These are phyloP conservation scores for Agapornis canus DNA, from an alignment of 2,797 vertebrate genomes.

Conservation along the genomic window DNA sequence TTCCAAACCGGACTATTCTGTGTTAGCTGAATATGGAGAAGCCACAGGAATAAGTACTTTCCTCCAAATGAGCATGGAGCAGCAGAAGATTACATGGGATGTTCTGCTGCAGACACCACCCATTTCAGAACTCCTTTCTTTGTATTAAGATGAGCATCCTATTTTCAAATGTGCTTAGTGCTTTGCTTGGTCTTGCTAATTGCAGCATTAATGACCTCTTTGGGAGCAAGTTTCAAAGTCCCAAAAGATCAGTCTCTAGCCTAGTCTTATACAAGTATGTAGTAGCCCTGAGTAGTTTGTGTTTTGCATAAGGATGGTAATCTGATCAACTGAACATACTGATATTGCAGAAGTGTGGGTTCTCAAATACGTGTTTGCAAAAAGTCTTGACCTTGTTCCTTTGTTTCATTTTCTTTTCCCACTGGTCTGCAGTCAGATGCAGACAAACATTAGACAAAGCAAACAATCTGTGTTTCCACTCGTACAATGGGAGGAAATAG, in stretches of 20 bases:
- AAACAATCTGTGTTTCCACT: slow-evolving; percentile 45
- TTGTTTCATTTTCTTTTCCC: slow-evolving; percentile 41
- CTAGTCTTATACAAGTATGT: background rate
- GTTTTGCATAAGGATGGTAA: background rate
- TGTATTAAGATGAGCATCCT: rapidly evolving
- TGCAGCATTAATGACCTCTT: background rate
- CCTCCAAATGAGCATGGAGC: background rate
- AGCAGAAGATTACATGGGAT: background rate
- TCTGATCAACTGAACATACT: background rate
- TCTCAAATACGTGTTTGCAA: background rate
- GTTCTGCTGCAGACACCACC: background rate
- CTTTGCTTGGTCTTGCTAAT: background rate
- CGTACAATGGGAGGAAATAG: slow-evolving; percentile 57
- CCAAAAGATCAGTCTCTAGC: background rate
- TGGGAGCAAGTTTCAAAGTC: background rate
- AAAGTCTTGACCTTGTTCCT: slow-evolving; percentile 1
- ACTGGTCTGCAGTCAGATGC: slow-evolving; percentile 2
- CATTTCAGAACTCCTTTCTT: background rate
- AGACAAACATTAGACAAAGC: slow-evolving; percentile 16
- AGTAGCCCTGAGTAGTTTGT: background rate
- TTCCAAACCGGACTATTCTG: background rate
- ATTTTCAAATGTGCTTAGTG: background rate
- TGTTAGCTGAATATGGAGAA: background rate
- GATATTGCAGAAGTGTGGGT: background rate
- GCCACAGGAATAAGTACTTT: background rate